Evolutionary conservation across 2,797 vertebrate genomes (phyloP).

Genomic region (Rhabdophis nuchalis): DNA sequence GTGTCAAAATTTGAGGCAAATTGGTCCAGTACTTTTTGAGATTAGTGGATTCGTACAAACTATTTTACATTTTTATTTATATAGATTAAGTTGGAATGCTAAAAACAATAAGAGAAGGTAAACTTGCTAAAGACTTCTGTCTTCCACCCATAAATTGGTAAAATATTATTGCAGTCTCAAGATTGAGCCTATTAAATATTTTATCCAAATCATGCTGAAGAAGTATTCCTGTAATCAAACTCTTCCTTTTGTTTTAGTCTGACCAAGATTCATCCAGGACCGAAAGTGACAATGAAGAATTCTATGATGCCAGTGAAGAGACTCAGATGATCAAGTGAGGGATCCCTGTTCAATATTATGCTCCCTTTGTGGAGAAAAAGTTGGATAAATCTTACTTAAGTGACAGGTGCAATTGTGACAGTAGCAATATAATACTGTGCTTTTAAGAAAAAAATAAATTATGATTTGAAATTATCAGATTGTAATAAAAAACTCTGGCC

Average conservation of each 20-base stretch:
- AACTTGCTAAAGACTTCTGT: not conserved
- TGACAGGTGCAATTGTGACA: not conserved
- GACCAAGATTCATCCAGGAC: constrained; percentile 59
- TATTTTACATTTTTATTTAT: no score
- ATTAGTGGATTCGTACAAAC: no score
- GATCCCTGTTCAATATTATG: constrained; percentile 26
- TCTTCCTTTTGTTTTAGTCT: constrained; percentile 53
- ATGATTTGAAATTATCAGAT: constrained; percentile 3
- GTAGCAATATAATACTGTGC: constrained; percentile 16
- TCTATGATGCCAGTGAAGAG: constrained; percentile 72
- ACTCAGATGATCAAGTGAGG: constrained; percentile 73
- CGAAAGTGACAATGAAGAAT: constrained; percentile 73
- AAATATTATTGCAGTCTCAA: not conserved
- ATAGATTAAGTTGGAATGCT: not conserved
- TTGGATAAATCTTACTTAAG: constrained; percentile 7
- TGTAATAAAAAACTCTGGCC: not conserved
- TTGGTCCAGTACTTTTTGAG: no score
- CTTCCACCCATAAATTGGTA: not conserved
- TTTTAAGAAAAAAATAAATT: not conserved
- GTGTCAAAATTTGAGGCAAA: no score
- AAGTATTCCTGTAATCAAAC: not conserved
- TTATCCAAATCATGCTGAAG: not conserved
- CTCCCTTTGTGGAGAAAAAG: not conserved
- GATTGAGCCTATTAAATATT: not conserved
- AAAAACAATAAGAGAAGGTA: not conserved